A percentile compares a stretch with the other conserved stretches of the same genome.
Conservation (phyloP, 37 sponge, comb jelly and placozoan species). For the Hexactinellida sp. region DNA sequence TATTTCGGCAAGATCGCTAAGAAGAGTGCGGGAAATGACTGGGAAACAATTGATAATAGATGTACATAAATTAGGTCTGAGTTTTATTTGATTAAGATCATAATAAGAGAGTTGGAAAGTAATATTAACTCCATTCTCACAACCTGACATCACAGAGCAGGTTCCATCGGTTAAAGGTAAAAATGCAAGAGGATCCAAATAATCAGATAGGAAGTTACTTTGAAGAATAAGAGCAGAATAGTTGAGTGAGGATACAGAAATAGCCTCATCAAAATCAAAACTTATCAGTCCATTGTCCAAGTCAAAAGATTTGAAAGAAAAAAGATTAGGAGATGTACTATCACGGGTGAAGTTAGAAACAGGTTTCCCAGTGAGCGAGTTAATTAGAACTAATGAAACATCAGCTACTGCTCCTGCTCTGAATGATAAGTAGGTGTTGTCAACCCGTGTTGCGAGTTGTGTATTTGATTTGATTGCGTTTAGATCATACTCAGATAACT, state of each 20-base stretch:
- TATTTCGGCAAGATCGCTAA: background rate
- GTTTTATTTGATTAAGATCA: conserved; percentile 13
- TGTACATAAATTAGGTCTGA: conserved; percentile 10
- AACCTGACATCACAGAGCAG: background rate
- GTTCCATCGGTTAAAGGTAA: background rate
- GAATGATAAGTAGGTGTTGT: conserved; percentile 31
- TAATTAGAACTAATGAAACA: conserved; percentile 46
- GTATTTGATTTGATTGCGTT: conserved; percentile 33
- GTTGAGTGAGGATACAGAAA: conserved; percentile 24
- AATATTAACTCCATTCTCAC: background rate
- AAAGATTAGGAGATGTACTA: conserved; percentile 46
- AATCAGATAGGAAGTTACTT: background rate
- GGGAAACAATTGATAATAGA: conserved; percentile 17
- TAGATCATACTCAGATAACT: conserved; percentile 39
- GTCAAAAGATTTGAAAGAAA: conserved; percentile 33
- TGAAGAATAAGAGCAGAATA: conserved; percentile 40
- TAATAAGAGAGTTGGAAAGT: background rate
- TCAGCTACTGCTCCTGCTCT: conserved; percentile 46
- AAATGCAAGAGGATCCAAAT: background rate
- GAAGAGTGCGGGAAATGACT: background rate
- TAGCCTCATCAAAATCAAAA: conserved; percentile 55
- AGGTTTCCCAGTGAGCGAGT: conserved; percentile 36
- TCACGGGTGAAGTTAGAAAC: conserved; percentile 59
- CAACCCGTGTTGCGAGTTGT: conserved; percentile 26
- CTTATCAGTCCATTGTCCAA: conserved; percentile 31